Base-by-base conservation (phyloP, 1,140 invertebrate species). In the Halesus radiatus region DNA sequence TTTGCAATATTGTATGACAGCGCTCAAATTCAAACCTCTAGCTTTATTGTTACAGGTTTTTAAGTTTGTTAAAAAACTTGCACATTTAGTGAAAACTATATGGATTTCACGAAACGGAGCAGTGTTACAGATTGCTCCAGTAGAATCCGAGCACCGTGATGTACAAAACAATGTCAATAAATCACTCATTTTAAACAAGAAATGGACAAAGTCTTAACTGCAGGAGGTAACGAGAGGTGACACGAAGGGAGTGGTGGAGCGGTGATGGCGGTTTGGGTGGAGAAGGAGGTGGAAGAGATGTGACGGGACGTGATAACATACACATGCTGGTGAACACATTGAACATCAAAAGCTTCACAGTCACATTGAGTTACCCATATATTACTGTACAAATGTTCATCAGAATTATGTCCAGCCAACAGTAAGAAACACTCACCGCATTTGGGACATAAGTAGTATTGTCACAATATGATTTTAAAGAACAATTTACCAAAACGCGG, bases 281-380 rank as follows among this genome's bases (percentile, higher is more conserved):
- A 29, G 2, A 29, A 29, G 26, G 26, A 29, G 26, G 5, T 29
- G 26, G 37, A 13, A 45, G 4, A 7, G 37, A 45, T 13, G 37
- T 79, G 66, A 72, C n/a, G 73, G 82, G 82, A 81, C 45, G 56
- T 79, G 76, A 70, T 79, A 79, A 73, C 81, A 74, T 80, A 79
- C 58, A 83, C 82, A 83, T 83, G 80, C 73, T 52, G 75, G 68
- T 79, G 77, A 68, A 83, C 53, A 81, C 77, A 81, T 80, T 81
- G 76, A 83, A 83, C 82, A 83, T 81, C 73, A 53, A 83, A 83
- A 83, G 82, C 82, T 77, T 80, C 73, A 66, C 60, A 80, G 72
- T 81, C 72, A 79, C 82, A 83, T 76, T 73, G 56, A 81, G 37
- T 76, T 79, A 80, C 60, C 22, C 78, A 74, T 50, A 72, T 53